Base-by-base conservation (phyloP, 2,888 invertebrate genomes). In the Caenorhabditis virilis region DNA sequence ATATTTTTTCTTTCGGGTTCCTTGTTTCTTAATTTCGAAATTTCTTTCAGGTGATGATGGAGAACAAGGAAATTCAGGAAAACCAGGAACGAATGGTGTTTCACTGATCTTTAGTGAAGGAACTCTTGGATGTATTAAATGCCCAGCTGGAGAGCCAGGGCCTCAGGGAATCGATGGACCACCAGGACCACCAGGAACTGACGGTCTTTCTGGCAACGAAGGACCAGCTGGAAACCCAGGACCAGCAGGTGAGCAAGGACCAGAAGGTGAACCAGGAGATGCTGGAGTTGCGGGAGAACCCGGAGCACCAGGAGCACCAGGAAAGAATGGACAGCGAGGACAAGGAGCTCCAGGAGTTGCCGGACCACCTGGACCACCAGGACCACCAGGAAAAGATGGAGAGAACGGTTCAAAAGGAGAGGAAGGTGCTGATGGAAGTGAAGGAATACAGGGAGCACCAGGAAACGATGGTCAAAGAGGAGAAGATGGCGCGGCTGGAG, bases 101-200 rank as follows among this genome's bases (percentile, higher is more conserved):
- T n/a, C n/a, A n/a, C n/a, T n/a, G n/a, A n/a, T n/a, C n/a, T n/a
- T n/a, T n/a, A n/a, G n/a, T n/a, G n/a, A n/a, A n/a, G n/a, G n/a
- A n/a, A n/a, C n/a, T n/a, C n/a, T n/a, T 41, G 54, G 50, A 22
- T 61, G 61, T 47, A 61, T 61, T 27, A 61, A 55, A 20, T 61
- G 61, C n/a, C 55, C 61, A 26, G 61, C 61, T 13, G 61, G 61
- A 55, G 61, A 54, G 30, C 55, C 55, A 33, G 61, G 61, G 35
- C 55, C 61, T 23, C 39, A 50, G 25, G 61, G 61, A 50, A 39
- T 51, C 15, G 61, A 61, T 27, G 61, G 61, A 36, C 46, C 55
- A 18, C 49, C 61, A 20, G 61, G 61, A 23, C 54, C 61, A 7
- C 53, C 49, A 33, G 61, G 61, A 46, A 25, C 54, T 13, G 61